Evolutionary conservation across 1,140 invertebrate genomes (phyloP).

Genomic region (Acromyrmex echinatior): DNA sequence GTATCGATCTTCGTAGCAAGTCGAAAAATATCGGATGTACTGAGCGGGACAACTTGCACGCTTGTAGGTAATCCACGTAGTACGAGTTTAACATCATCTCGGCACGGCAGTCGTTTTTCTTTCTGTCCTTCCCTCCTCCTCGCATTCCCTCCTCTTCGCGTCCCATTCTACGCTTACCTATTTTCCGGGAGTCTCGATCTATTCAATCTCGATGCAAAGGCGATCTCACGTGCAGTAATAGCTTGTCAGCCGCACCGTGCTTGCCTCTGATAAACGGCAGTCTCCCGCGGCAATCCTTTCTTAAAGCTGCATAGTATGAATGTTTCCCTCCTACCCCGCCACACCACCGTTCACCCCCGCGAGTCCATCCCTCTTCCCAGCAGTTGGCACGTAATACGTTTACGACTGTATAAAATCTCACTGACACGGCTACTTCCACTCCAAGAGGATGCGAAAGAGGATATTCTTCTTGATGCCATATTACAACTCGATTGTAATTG

Average conservation of each 20-base stretch:
- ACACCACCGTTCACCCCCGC: not conserved
- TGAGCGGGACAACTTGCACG: slow-evolving; percentile 43
- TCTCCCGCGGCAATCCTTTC: slow-evolving; percentile 75
- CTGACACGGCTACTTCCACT: not conserved
- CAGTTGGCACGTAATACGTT: slow-evolving; percentile 66
- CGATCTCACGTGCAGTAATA: slow-evolving; percentile 79
- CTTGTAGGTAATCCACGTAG: slow-evolving; percentile 58
- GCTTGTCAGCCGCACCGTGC: slow-evolving; percentile 76
- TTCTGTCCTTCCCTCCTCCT: not conserved
- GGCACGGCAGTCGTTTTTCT: slow-evolving; percentile 55
- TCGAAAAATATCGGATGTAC: slow-evolving; percentile 56
- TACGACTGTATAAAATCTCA: slow-evolving; percentile 62
- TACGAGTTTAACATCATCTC: slow-evolving; percentile 65
- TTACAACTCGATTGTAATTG: slow-evolving; percentile 23
- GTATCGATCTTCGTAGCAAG: slow-evolving; percentile 24
- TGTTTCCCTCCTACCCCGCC: slow-evolving; percentile 3
- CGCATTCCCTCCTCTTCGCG: not conserved
- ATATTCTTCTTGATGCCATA: not conserved
- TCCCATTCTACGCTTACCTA: slow-evolving; percentile 64
- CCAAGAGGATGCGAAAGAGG: not conserved
- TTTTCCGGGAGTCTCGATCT: slow-evolving; percentile 75
- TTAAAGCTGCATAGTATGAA: slow-evolving; percentile 65
- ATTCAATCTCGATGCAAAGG: slow-evolving; percentile 81
- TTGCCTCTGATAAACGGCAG: slow-evolving; percentile 79
- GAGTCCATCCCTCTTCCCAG: slow-evolving; percentile 33